Conservation (phyloP, 2,113 vertebrate species). For the Panurus biarmicus region DNA sequence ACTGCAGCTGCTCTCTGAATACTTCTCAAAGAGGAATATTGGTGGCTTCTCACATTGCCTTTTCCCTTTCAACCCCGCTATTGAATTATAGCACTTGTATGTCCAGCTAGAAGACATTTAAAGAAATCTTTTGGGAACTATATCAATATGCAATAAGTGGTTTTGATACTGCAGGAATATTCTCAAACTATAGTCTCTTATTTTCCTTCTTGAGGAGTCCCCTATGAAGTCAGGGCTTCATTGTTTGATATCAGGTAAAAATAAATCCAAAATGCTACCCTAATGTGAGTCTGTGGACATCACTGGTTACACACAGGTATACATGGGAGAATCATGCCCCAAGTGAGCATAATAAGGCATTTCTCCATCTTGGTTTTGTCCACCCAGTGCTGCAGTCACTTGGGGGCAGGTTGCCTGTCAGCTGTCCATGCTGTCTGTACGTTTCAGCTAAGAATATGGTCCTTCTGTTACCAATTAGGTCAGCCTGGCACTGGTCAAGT, state of each 20-base stretch:
- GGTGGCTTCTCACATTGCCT: neutral
- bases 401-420: neutral
- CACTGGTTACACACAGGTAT: neutral
- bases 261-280: neutral
- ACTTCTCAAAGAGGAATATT: neutral
- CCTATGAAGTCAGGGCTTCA: neutral
- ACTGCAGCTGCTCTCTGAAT: neutral
- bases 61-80: neutral
- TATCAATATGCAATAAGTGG: neutral
- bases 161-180: neutral
- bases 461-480: slow-evolving; percentile 42
- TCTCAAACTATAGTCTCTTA: neutral
- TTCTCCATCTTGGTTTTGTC: neutral
- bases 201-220: neutral
- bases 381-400: neutral
- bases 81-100: neutral
- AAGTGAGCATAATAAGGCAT: neutral
- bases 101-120: neutral
- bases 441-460: neutral
- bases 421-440: neutral
- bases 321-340: neutral
- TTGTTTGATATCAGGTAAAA: neutral
- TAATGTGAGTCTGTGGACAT: neutral
- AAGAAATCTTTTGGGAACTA: neutral
- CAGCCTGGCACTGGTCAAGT: slow-evolving; percentile 25